Base-by-base conservation (phyloP, 2,113 vertebrate genomes). In the Odontesthes bonariensis region DNA sequence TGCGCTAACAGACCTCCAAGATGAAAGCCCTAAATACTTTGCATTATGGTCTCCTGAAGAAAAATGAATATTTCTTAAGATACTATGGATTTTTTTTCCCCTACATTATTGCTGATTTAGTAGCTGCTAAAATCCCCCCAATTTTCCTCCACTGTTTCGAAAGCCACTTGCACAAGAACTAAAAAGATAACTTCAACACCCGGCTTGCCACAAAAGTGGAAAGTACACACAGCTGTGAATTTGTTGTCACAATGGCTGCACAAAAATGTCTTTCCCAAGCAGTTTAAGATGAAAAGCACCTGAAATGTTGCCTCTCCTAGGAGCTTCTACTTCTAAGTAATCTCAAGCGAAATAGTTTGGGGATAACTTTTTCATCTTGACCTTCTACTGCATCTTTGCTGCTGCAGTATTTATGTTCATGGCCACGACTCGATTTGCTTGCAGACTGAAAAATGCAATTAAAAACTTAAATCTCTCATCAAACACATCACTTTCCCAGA, bases 381-480 rank as follows among this genome's bases (percentile, higher is more conserved):
- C 78, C 81, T 81, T 64, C 20, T 19, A 12, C 59, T 10, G 12
- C 61, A 22, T 74, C 58, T 23, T 27, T 16, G 1, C 75, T 51
- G 58, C 62, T 62, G 60, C 74, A 38, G 71, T 54, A 44, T 69
- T 79, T 77, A n/a, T 20, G 52, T 63, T 69, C 56, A 14, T 53
- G 70, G 67, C 54, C 79, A 8, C 31, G 22, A 61, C 49, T 63
- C 74, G 2, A 85, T 87, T 89, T 91, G 89, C 88, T 92, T 90
- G 83, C 89, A 90, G 83, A 82, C 79, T 16, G 79, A 44, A 71
- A 81, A 81, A 86, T 35, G 90, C 89, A 94, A 94, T 94, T 94
- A 93, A 91, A 58, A 93, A 67, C 75, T 82, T 71, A 81, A 91
- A 94, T 92, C 92, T 92, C 89, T 93, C 20, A 5, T 89, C 91